Evolutionary conservation across 2,113 vertebrate genomes (phyloP), one percentile per base, ranked within the genome.

Genomic region (Boleophthalmus pectinirostris): DNA sequence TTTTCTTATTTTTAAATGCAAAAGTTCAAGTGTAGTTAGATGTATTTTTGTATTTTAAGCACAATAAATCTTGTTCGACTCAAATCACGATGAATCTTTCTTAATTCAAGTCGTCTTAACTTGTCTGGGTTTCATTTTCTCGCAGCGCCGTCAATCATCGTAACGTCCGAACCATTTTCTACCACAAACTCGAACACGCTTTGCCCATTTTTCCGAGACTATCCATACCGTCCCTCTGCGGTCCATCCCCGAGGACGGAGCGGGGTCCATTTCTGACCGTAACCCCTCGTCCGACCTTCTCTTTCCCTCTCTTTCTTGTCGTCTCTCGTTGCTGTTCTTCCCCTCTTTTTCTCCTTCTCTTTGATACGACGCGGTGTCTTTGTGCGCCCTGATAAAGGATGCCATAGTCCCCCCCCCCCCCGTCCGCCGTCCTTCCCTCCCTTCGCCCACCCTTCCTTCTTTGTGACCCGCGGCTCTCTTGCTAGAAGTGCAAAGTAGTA

Each of bases 351-450:
- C 84, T 80, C 87, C 78, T 87, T 21, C 18, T 8, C 92, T 94
- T 94, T 93, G 93, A 93, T 92, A 93, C 85, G 92, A 91, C 90
- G 92, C 91, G 87, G 92, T 79, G 88, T 90, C 93, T 94, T 94
- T 94, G 93, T 94, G 86, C 85, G 0, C 76, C 60, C 85, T 88
- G 90, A 94, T 94, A 94, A 94, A 94, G 88, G 93, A 93, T 92
- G 92, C 93, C 92, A 93, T 94, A 93, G 93, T 93, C 93, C 91
- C 92, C 90, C 93, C 93, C 93, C n/a, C n/a, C n/a, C n/a, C n/a
- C n/a, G n/a, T n/a, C n/a, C n/a, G n/a, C n/a, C n/a, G n/a, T 90
- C 91, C 15, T 25, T 12, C 24, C 24, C 21, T 25, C 24, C 23
- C 24, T 25, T 93, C 92, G 92, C 92, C 92, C 91, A 90, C 93